A percentile compares a stretch with the other conserved stretches of the same genome.
Evolutionary conservation across 2,888 invertebrate species (phyloP).

Genomic region (Caenorhabditis sp.): DNA sequence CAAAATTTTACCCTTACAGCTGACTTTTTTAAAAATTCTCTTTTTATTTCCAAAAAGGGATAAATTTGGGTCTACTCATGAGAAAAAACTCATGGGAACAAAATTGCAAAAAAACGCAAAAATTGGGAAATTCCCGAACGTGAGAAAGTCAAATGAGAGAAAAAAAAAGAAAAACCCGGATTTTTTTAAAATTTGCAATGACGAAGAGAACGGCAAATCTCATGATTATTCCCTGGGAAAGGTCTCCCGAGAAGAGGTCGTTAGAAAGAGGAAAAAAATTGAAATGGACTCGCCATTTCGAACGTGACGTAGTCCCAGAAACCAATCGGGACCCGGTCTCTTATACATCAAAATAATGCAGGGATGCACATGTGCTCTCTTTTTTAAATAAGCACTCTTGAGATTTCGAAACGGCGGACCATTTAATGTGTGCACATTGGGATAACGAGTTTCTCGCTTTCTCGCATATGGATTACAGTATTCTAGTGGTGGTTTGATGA

Average conservation of each 20-base stretch:
- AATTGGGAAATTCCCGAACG: no score
- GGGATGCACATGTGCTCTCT: slow-evolving; percentile 9
- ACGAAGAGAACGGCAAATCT: not conserved
- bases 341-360: slow-evolving; percentile 11
- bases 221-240: slow-evolving; percentile 5
- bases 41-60: no score
- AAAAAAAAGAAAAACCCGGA: no score
- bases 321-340: slow-evolving; percentile 2
- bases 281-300: no score
- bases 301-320: slow-evolving; percentile 1
- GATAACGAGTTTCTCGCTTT: not conserved
- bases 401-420: not conserved
- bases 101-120: no score
- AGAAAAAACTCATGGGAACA: no score
- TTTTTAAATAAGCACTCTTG: not conserved
- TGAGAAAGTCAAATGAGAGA: not conserved
- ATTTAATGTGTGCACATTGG: not conserved
- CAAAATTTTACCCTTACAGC: no score
- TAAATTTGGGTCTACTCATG: no score
- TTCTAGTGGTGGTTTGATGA: no score
- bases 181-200: not conserved
- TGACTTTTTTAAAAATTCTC: no score
- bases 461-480: no score
- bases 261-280: not conserved
- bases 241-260: not conserved